These are phyloP conservation scores for Pica pica DNA, from an alignment of 2,113 vertebrate genomes.

Conservation along the genomic window DNA sequence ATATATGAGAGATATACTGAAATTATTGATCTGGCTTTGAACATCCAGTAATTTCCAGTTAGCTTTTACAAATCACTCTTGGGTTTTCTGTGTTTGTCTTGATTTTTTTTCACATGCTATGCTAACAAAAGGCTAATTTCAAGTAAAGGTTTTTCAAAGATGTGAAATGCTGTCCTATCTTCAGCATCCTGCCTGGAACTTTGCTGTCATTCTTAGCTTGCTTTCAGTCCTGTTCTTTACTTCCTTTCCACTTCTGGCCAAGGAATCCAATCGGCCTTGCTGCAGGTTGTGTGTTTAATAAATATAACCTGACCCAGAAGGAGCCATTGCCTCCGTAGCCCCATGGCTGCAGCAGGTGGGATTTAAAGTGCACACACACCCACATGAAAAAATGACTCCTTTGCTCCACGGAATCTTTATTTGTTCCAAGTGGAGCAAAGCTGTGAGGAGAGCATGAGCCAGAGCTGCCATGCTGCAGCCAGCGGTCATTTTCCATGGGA, in stretches of 20 bases:
- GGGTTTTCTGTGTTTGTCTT: not conserved
- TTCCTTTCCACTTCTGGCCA: not conserved
- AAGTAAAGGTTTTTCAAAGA: not conserved
- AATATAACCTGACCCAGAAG: not conserved
- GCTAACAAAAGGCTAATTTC: not conserved
- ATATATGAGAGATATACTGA: not conserved
- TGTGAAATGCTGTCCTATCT: not conserved
- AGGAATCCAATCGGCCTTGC: not conserved
- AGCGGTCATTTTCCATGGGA: accelerated
- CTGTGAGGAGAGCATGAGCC: not conserved
- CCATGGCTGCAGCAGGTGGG: not conserved
- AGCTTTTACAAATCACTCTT: not conserved
- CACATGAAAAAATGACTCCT: not conserved
- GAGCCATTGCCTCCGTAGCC: not conserved
- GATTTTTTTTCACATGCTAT: not conserved
- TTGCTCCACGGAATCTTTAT: not conserved
- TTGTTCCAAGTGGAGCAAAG: not conserved
- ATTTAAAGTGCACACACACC: not conserved
- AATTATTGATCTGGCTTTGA: not conserved
- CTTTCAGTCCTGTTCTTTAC: not conserved
- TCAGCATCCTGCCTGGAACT: not conserved
- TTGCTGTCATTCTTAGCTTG: not conserved
- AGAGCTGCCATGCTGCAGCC: not conserved
- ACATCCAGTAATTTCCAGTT: not conserved
- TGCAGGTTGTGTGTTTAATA: accelerated